A percentile compares a stretch with the other conserved stretches of the same genome.
phyloP scores from a whole-genome alignment of 2,113 vertebrate genomes.

The Trinectes maculatus region DNA sequence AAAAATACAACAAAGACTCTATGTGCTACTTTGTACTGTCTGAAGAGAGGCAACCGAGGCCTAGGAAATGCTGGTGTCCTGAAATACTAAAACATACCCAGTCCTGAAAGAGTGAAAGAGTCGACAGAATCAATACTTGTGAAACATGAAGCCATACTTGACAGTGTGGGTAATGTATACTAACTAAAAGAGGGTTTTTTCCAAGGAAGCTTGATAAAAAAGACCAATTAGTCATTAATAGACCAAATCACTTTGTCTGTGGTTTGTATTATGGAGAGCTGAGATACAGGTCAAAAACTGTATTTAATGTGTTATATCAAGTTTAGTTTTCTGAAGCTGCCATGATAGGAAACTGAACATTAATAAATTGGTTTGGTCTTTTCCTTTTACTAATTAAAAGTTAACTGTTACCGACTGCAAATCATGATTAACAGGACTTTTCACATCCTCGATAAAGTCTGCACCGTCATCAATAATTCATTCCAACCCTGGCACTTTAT shows the following conservation, averaged over 20 bases:
- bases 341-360: conserved; percentile 20
- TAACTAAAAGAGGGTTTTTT: conserved; percentile 11
- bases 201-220: conserved; percentile 17
- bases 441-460: conserved; percentile 58
- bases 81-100: conserved; percentile 51
- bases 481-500: conserved; percentile 73
- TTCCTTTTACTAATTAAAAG: conserved; percentile 71
- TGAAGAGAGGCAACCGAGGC: conserved; percentile 27
- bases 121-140: conserved; percentile 29
- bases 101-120: conserved; percentile 3
- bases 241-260: conserved; percentile 33
- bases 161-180: conserved; percentile 37
- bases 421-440: conserved; percentile 63
- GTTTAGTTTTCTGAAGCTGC: conserved; percentile 6
- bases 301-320: not conserved
- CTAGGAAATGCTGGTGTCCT: conserved; percentile 46
- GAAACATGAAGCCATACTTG: conserved; percentile 24
- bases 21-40: conserved; percentile 25
- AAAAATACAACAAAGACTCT: conserved; percentile 30
- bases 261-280: conserved; percentile 21
- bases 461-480: conserved; percentile 78
- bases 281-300: conserved; percentile 24
- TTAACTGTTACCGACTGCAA: conserved; percentile 60
- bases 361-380: conserved; percentile 46
- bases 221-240: too few species aligned